Percentiles rank a stretch among this genome's conserved stretches.
These are phyloP conservation scores for Oikopleura dioica DNA, from an alignment of 23 tunicate genomes.

Conservation along the genomic window DNA sequence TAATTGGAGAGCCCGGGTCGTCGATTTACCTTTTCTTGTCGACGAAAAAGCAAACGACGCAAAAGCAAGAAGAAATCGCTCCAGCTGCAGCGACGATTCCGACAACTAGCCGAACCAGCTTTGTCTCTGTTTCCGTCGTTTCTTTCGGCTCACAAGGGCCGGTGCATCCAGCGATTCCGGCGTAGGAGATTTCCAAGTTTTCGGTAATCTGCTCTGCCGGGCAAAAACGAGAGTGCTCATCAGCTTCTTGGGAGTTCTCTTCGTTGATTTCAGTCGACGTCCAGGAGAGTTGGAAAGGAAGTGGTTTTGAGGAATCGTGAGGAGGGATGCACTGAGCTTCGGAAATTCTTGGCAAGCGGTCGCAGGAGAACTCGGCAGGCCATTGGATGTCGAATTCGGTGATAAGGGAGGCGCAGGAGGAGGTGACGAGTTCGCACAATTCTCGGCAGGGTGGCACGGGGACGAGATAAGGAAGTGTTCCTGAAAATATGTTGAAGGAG, in stretches of 20 bases:
- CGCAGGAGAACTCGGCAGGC: neutral
- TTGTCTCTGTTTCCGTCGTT: neutral
- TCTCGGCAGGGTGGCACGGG: constrained; percentile 6
- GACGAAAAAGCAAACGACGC: no score
- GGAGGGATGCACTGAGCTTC: neutral
- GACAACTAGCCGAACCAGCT: neutral
- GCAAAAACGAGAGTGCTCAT: neutral
- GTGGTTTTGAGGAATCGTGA: neutral
- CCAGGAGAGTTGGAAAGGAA: neutral
- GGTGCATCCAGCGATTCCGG: neutral
- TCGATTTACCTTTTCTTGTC: no score
- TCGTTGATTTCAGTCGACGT: neutral
- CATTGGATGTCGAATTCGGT: neutral
- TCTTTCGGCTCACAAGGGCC: neutral
- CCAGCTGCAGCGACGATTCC: neutral
- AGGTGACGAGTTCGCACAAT: neutral
- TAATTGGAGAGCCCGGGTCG: no score
- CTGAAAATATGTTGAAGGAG: neutral
- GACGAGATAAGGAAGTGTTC: neutral
- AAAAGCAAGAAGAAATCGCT: no score
- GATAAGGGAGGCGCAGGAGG: neutral
- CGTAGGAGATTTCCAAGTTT: neutral
- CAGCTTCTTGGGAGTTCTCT: neutral
- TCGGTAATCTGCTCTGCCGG: neutral
- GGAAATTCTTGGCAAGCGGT: neutral